These are phyloP conservation scores for Erebia aethiops DNA, from an alignment of 2,888 invertebrate genomes.

Conservation along the genomic window DNA sequence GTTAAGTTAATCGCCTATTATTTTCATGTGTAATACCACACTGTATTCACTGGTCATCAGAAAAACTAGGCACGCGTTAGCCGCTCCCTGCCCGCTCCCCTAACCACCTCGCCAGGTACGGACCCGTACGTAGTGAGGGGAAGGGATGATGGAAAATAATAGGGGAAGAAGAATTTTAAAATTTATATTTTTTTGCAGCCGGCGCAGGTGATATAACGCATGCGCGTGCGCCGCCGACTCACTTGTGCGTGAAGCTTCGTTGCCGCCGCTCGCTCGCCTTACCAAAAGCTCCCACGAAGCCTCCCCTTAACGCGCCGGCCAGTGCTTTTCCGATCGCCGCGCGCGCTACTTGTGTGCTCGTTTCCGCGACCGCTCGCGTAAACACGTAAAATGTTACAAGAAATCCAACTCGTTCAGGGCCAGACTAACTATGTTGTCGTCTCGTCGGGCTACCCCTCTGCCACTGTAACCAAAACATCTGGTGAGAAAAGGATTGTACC, in stretches of 20 bases:
- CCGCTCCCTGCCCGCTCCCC: slow-evolving; percentile 56
- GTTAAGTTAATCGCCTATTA: slow-evolving; percentile 12
- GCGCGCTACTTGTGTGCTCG: slow-evolving; percentile 65
- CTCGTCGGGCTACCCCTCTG: slow-evolving; percentile 77
- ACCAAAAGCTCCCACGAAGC: slow-evolving; percentile 54
- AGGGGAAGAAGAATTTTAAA: slow-evolving; percentile 82
- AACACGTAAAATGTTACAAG: slow-evolving; percentile 79
- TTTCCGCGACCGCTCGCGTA: slow-evolving; percentile 55
- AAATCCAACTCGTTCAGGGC: slow-evolving; percentile 79
- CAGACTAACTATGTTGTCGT: slow-evolving; percentile 85
- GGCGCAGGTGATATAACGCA: slow-evolving; percentile 83
- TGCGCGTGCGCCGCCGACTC: slow-evolving; percentile 79
- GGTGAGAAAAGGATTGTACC: slow-evolving; percentile 81
- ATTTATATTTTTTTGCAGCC: slow-evolving; percentile 82
- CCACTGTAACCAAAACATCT: slow-evolving; percentile 73
- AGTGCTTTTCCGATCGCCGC: slow-evolving; percentile 69
- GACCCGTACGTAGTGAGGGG: slow-evolving; percentile 77
- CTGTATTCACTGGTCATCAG: slow-evolving; percentile 66
- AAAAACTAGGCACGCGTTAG: slow-evolving; percentile 78
- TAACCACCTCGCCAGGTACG: slow-evolving; percentile 74
- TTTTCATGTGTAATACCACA: slow-evolving; percentile 27
- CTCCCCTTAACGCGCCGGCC: slow-evolving; percentile 47
- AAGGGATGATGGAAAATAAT: slow-evolving; percentile 83
- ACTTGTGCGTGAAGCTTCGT: slow-evolving; percentile 76
- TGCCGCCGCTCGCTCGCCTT: slow-evolving; percentile 63